Evolutionary conservation across 2,888 invertebrate species (phyloP), one percentile per base, ranked within the genome.

Genomic region (Theretra japonica): DNA sequence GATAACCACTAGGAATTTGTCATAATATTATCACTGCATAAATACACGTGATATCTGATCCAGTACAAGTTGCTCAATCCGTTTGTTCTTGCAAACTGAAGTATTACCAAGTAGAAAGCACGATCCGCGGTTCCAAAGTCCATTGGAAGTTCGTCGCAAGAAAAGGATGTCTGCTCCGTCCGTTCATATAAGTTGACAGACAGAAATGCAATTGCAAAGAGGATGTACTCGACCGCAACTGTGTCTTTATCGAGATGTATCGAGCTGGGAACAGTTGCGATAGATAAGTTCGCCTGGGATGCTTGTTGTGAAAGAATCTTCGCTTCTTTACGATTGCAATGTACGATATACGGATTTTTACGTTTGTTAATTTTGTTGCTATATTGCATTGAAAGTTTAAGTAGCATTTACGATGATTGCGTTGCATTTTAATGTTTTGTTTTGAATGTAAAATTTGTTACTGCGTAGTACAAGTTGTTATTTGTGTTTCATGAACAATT

Each of bases 1-100:
- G 77, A 86, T 81, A 85, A 84, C 88, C 87, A 88, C 84, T 79
- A 84, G 81, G 83, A 86, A 88, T 87, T 84, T 86, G 85, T 86
- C 82, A 85, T 84, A n/a, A n/a, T n/a, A 82, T 82, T 83, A 80
- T 83, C 78, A 83, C 84, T 82, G 80, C 81, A 78, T 81, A 82
- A 82, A 76, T 81, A 76, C 74, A 80, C 77, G 81, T 82, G 79
- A 83, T 83, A 82, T 81, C 75, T 75, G 80, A 73, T 33, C 28
- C 17, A 11, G 85, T 85, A 86, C 83, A 80, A 80, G 73, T 77
- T 77, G 77, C 78, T 73, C 75, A 81, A 73, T 48, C 71, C 75
- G 75, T 79, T 79, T 78, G 77, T 81, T 81, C 80, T 86, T 84
- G 84, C 84, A 86, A 80, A 75, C 77, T 74, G 68, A 28, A 21